Percentiles rank a stretch among this genome's conserved stretches.
These are phyloP conservation scores for Caenorhabditis afra DNA, from an alignment of 2,888 invertebrate genomes.

Conservation along the genomic window DNA sequence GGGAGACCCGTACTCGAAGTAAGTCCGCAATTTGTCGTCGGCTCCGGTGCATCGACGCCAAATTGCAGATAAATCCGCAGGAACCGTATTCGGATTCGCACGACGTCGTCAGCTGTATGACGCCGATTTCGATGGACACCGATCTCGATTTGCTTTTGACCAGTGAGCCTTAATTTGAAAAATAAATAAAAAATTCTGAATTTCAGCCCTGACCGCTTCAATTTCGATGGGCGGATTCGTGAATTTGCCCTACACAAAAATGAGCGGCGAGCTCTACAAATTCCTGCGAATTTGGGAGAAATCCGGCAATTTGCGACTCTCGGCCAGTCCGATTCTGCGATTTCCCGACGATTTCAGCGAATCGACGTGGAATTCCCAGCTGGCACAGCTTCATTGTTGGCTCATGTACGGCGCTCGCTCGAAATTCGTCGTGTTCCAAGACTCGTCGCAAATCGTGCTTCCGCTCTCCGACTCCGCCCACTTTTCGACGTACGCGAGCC, in stretches of 20 bases:
- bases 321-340: conserved; percentile 30
- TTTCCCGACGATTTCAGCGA: no score
- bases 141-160: conserved; percentile 27
- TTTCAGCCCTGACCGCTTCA: conserved; percentile 40
- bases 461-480: conserved; percentile 11
- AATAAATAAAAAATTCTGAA: no score
- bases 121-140: conserved; percentile 17
- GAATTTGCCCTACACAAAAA: conserved; percentile 30
- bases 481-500: conserved; percentile 9
- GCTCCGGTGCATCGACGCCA: neutral
- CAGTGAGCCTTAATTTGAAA: conserved; percentile 5
- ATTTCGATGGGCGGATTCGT: conserved; percentile 53
- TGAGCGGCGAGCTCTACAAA: conserved; percentile 40
- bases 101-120: conserved; percentile 43
- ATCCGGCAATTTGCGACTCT: conserved; percentile 25
- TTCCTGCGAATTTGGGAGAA: conserved; percentile 31
- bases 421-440: conserved; percentile 40
- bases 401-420: conserved; percentile 29
- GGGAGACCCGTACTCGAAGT: conserved; percentile 40
- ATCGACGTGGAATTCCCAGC: conserved; percentile 6
- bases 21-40: neutral
- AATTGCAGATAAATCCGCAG: conserved; percentile 34
- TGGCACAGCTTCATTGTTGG: conserved; percentile 41
- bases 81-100: conserved; percentile 31
- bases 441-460: conserved; percentile 14